Conservation (phyloP, 2,797 vertebrate genomes). For the Rousettus madagascariensis region DNA sequence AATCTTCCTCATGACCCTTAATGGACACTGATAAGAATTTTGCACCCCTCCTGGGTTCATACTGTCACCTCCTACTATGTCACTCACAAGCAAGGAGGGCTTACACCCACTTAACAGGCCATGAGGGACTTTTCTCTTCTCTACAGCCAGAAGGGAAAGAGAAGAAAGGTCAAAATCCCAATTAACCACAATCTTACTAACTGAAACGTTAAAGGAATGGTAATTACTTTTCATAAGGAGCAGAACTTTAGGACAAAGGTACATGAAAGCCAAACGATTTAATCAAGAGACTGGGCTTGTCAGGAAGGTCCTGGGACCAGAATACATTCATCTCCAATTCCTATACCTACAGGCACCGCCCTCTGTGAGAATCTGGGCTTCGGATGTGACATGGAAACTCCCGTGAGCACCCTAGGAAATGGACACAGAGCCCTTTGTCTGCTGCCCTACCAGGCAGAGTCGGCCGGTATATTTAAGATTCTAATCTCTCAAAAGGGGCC, state of each 20-base stretch:
- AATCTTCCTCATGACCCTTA: background rate
- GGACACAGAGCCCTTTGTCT: background rate
- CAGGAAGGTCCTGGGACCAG: background rate
- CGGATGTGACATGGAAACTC: background rate
- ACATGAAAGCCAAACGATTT: background rate
- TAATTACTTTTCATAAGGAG: background rate
- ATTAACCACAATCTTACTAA: background rate
- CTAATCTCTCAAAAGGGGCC: background rate
- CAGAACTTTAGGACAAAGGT: background rate
- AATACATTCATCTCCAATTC: background rate
- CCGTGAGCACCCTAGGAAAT: background rate
- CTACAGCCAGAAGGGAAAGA: background rate
- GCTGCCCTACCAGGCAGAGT: background rate
- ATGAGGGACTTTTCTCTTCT: background rate
- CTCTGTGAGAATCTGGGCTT: background rate
- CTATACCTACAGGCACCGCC: background rate
- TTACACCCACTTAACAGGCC: background rate
- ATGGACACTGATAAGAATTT: background rate
- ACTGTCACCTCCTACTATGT: background rate
- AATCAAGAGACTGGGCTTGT: background rate
- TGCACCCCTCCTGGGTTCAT: background rate
- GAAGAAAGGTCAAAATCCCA: background rate
- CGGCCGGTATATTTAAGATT: background rate
- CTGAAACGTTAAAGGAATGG: background rate
- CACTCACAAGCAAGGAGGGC: background rate